phyloP scores from a whole-genome alignment of 1,140 invertebrate species.

The Argopecten irradians region DNA sequence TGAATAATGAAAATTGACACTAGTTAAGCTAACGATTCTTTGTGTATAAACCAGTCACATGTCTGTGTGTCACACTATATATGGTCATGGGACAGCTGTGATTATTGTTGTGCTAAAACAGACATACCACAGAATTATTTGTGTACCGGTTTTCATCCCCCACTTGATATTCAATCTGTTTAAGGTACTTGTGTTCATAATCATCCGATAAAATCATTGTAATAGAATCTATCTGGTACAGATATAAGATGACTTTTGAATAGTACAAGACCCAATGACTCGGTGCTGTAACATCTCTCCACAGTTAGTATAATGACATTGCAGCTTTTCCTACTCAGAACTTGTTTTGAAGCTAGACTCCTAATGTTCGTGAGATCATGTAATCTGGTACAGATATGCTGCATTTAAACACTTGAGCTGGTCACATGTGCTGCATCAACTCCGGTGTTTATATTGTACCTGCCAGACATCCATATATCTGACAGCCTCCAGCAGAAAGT shows the following conservation, averaged over 20 bases:
- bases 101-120: background rate
- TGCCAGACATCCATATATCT: background rate
- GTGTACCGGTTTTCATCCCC: background rate
- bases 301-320: background rate
- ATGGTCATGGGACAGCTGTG: background rate
- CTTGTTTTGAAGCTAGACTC: background rate
- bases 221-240: too few relatives aligned
- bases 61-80: background rate
- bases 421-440: background rate
- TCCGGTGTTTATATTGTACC: background rate
- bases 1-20: too few relatives aligned
- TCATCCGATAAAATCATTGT: too few relatives aligned
- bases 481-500: background rate
- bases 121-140: background rate
- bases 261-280: background rate
- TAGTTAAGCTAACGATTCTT: background rate
- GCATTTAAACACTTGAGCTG: background rate
- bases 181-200: background rate
- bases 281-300: background rate
- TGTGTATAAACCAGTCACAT: background rate
- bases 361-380: background rate
- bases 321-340: background rate
- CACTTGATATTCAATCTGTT: background rate
- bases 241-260: too few relatives aligned
- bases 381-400: background rate